Conservation (phyloP, 1,140 invertebrate genomes). For the Pachyrhynchus sulphureomaculatus region DNA sequence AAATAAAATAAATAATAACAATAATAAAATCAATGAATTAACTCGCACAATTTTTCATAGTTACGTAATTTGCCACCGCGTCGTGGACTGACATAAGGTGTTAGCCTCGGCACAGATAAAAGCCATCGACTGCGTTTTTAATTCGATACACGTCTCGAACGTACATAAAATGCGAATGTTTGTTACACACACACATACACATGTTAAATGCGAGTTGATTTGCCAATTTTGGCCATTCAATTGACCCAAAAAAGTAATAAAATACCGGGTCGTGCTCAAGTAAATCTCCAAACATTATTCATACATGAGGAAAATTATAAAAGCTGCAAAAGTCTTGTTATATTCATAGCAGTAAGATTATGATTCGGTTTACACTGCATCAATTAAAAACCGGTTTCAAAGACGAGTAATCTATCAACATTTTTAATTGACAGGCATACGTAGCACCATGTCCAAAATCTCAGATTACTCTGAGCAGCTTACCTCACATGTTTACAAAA, state of each 20-base stretch:
- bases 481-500: no score
- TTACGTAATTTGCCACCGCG: conserved; percentile 17
- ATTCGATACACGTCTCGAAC: conserved; percentile 25
- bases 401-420: no score
- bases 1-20: neutral
- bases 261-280: conserved; percentile 3
- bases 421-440: no score
- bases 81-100: conserved; percentile 28
- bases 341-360: no score
- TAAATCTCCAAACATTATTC: no score
- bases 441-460: no score
- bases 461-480: no score
- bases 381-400: no score
- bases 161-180: conserved; percentile 20
- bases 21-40: neutral
- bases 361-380: no score
- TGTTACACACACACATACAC: conserved; percentile 13
- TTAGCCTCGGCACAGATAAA: conserved; percentile 34
- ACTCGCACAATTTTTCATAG: conserved; percentile 8
- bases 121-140: conserved; percentile 31
- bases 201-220: conserved; percentile 27
- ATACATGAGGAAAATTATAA: no score
- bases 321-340: no score
- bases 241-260: conserved; percentile 25
- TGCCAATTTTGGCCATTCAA: conserved; percentile 28